Base-by-base conservation (phyloP, 2,888 invertebrate genomes). In the Melanostoma mellinum region DNA sequence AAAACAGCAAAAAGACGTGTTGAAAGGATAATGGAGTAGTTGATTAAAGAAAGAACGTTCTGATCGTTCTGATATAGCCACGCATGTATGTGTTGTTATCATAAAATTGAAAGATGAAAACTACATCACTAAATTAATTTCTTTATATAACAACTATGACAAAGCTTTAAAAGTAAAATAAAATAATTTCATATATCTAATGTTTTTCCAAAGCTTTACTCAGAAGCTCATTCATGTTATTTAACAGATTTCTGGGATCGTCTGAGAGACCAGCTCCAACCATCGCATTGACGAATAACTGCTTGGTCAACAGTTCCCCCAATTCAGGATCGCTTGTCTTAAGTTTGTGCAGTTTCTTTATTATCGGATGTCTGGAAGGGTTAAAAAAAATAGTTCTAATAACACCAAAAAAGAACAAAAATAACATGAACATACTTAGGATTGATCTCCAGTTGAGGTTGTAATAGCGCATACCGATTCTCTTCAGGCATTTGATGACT, bases 231-330 rank as follows among this genome's bases (percentile, higher is more conserved):
- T 98, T 99, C 92, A 99, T 95, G 71, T 96, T 94, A 2, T 94
- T 94, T 36, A 99, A 93, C 86, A 98, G 93, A 79, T 95, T 94
- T 85, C 98, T 93, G 0, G 99, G 96, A 92, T 99, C 98, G 89
- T 98, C 96, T 1, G 98, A 94, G 38, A 99, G 93, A 6, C 99
- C 99, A 46, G 99, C 99, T 3, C 96, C 96, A 6, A 98, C 97
- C 97, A 99, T 97, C 0, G 98, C 97, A 90, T 98, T 98, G 74
- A 95, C 95, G 90, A 98, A 99, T 46, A 99, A 90, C 94, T 98
- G 99, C 89, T 97, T 94, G 0, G 96, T 94, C 6, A 99, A 92
- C 87, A 98, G 93, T 86, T 95, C 94, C 0, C 97, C 98, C 77
- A 99, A 92, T 86, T 96, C 94, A 38, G 95, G 94, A 91, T 99